Evolutionary conservation across 2,888 invertebrate genomes (phyloP).

Genomic region (Drosophila lutescens): DNA sequence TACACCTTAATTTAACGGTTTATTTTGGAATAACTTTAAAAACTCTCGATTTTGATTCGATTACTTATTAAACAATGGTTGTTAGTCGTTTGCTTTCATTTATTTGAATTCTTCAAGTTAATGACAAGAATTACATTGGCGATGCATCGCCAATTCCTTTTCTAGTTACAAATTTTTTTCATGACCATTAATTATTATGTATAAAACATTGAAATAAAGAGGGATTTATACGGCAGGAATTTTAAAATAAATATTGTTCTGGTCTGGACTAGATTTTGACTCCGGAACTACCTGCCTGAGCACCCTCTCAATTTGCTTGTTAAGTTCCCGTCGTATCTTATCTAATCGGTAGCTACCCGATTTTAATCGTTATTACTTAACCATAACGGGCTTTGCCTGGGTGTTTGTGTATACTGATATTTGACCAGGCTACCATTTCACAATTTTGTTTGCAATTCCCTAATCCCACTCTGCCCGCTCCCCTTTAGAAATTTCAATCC

Average conservation of each 20-base stretch:
- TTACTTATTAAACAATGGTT: not conserved
- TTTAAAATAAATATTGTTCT: not conserved
- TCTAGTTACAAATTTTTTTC: not conserved
- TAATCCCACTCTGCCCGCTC: not conserved
- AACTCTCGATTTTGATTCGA: not conserved
- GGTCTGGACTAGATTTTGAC: not conserved
- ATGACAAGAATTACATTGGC: not conserved
- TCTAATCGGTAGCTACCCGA: conserved; percentile 15
- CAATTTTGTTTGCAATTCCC: not conserved
- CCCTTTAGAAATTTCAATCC: not conserved
- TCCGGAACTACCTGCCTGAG: conserved; percentile 2
- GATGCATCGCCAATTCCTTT: not conserved
- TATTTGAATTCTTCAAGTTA: not conserved
- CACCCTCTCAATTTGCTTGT: not conserved
- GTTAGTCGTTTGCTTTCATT: not conserved
- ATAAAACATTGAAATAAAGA: too few relatives aligned
- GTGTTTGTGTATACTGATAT: conserved; percentile 15
- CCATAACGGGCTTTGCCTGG: conserved; percentile 17
- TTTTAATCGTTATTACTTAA: conserved; percentile 37
- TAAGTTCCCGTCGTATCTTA: conserved; percentile 19
- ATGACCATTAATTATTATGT: too few relatives aligned
- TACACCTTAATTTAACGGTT: not conserved
- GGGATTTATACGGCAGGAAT: not conserved
- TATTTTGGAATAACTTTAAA: not conserved
- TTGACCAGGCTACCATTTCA: conserved; percentile 34